These are phyloP conservation scores for Crocallis elinguaria DNA, from an alignment of 2,888 invertebrate genomes.

Conservation along the genomic window DNA sequence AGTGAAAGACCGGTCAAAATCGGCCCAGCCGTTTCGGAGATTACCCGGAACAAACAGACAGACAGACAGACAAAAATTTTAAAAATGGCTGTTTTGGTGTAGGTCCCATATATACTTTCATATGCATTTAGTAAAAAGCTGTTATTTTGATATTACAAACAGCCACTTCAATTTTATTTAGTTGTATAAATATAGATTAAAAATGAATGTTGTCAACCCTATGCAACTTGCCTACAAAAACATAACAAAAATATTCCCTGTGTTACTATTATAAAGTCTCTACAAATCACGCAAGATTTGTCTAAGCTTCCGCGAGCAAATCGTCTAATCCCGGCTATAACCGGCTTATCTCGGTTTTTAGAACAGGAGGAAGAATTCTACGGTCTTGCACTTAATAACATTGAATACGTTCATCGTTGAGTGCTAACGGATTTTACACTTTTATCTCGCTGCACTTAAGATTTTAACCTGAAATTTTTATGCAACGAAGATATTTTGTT, in stretches of 20 bases:
- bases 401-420: not conserved
- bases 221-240: not conserved
- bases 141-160: too few species aligned
- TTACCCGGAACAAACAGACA: too few species aligned
- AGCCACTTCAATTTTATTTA: too few species aligned
- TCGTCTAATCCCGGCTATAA: constrained; percentile 37
- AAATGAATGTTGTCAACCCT: not conserved
- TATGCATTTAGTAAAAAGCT: too few species aligned
- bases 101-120: too few species aligned
- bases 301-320: constrained; percentile 26
- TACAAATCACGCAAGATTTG: constrained; percentile 37
- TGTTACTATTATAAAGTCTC: not conserved
- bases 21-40: too few species aligned
- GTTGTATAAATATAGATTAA: too few species aligned
- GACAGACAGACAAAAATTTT: too few species aligned
- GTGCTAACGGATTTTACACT: not conserved
- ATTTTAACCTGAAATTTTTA: not conserved
- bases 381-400: not conserved
- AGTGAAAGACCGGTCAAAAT: too few species aligned
- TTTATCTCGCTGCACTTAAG: not conserved
- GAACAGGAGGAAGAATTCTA: not conserved
- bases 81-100: too few species aligned
- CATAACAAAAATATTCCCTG: not conserved
- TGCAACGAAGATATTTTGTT: not conserved
- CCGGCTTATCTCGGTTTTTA: constrained; percentile 32